These are phyloP conservation scores for Gadopsis bispinosus DNA, from an alignment of 2,797 vertebrate species.

Conservation along the genomic window DNA sequence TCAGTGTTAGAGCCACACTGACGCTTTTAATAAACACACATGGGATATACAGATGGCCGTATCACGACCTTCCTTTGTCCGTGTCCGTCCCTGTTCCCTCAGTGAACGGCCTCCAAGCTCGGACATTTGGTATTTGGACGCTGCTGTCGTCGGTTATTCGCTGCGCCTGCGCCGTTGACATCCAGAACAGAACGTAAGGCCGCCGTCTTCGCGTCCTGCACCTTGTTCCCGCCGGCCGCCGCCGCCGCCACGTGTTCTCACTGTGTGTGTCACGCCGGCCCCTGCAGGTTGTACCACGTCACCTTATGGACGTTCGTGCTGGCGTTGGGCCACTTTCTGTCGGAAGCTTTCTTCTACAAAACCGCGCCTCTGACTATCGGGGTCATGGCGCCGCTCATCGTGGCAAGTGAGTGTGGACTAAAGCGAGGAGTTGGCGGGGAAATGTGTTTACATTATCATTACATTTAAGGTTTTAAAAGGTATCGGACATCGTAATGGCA, in stretches of 20 bases:
- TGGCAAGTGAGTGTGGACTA: slow-evolving; percentile 90
- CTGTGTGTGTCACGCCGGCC: slow-evolving; percentile 6
- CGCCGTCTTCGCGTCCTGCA: neutral
- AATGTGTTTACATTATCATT: neutral
- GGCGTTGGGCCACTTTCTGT: slow-evolving; percentile 94
- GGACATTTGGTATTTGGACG: slow-evolving; percentile 97
- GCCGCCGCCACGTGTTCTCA: neutral
- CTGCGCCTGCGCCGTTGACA: slow-evolving; percentile 94
- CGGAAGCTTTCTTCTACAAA: slow-evolving; percentile 93
- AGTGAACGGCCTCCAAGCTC: slow-evolving; percentile 98
- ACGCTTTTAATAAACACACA: neutral
- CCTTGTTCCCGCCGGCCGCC: slow-evolving; percentile 11
- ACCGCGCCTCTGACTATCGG: slow-evolving; percentile 94
- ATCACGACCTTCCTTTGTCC: neutral
- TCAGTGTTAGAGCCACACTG: neutral
- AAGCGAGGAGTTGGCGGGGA: neutral
- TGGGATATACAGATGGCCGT: neutral
- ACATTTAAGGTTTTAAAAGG: neutral
- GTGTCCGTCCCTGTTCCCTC: slow-evolving; percentile 20
- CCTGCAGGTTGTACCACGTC: slow-evolving; percentile 92
- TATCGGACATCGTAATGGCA: neutral
- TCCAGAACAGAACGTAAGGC: slow-evolving; percentile 93
- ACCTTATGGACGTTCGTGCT: slow-evolving; percentile 96
- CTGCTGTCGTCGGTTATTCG: slow-evolving; percentile 94
- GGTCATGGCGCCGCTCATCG: slow-evolving; percentile 95